A percentile compares a stretch with the other conserved stretches of the same genome.
phyloP scores from a whole-genome alignment of 1,140 invertebrate species.

The Macrosteles quadrilineatus region DNA sequence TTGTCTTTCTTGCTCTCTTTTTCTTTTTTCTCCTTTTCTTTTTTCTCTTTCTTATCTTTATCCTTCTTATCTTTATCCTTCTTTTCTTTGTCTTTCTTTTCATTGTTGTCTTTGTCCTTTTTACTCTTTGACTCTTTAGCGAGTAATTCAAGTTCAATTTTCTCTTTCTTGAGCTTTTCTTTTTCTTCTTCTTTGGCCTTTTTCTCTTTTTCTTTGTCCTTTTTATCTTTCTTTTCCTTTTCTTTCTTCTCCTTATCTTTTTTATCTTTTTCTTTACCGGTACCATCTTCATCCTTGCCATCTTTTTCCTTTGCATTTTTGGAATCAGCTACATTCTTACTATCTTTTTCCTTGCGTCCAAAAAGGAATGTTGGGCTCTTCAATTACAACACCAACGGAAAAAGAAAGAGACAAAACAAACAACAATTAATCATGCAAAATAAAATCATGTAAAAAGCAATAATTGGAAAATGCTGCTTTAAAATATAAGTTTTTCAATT shows the following conservation, averaged over 20 bases:
- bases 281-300: slow-evolving; percentile 40
- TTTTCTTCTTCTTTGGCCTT: not conserved
- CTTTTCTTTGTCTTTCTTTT: slow-evolving; percentile 36
- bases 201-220: slow-evolving; percentile 17
- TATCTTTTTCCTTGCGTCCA: slow-evolving; percentile 35
- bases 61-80: slow-evolving; percentile 28
- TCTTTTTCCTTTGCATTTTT: slow-evolving; percentile 43
- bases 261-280: slow-evolving; percentile 43
- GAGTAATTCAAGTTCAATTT: not conserved
- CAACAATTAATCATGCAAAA: slow-evolving; percentile 35
- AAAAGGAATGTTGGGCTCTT: slow-evolving; percentile 50
- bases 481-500: no score
- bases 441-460: not conserved
- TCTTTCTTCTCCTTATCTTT: slow-evolving; percentile 41
- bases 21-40: slow-evolving; percentile 34
- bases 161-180: slow-evolving; percentile 33
- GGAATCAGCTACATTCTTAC: slow-evolving; percentile 31
- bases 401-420: not conserved
- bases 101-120: slow-evolving; percentile 40
- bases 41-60: slow-evolving; percentile 27
- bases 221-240: slow-evolving; percentile 35
- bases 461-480: not conserved
- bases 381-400: slow-evolving; percentile 17
- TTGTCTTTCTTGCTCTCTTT: slow-evolving; percentile 29
- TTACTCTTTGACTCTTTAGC: slow-evolving; percentile 41